phyloP scores from a whole-genome alignment of 2,113 vertebrate genomes.

The Castor canadensis region DNA sequence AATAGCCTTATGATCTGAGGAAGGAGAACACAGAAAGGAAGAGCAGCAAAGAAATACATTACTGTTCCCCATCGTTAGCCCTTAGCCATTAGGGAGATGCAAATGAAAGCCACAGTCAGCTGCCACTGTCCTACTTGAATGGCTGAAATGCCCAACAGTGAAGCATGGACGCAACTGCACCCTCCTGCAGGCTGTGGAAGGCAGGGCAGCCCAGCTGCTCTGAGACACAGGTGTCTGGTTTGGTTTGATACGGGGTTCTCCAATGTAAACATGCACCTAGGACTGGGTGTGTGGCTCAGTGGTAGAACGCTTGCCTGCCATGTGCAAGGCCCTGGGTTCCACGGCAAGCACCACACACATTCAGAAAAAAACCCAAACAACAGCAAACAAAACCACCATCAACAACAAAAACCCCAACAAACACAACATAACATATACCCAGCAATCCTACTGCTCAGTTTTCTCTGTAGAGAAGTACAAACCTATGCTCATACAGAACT shows the following conservation, averaged over 20 bases:
- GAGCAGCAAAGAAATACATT: background rate
- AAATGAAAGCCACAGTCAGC: background rate
- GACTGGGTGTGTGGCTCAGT: too few species aligned
- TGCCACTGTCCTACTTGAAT: background rate
- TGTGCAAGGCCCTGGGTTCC: too few species aligned
- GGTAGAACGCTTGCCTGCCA: too few species aligned
- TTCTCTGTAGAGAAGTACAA: background rate
- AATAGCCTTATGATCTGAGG: background rate
- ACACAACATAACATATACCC: background rate
- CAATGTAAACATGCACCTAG: background rate
- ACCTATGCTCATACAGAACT: background rate
- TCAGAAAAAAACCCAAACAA: too few species aligned
- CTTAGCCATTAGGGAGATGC: background rate
- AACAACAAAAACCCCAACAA: too few species aligned
- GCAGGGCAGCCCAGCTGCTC: background rate
- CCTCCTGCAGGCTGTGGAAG: rapidly evolving
- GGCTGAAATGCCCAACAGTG: too few species aligned
- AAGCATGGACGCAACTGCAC: too few species aligned
- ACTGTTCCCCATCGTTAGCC: background rate
- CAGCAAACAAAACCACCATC: too few species aligned
- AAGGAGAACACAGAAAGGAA: background rate
- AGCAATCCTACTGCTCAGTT: background rate
- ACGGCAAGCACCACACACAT: too few species aligned
- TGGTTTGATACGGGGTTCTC: background rate
- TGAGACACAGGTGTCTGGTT: rapidly evolving